Percentiles rank a stretch among this genome's conserved stretches.
phyloP scores from a whole-genome alignment of 2,113 vertebrate genomes.

The Siphamia tubifer region DNA sequence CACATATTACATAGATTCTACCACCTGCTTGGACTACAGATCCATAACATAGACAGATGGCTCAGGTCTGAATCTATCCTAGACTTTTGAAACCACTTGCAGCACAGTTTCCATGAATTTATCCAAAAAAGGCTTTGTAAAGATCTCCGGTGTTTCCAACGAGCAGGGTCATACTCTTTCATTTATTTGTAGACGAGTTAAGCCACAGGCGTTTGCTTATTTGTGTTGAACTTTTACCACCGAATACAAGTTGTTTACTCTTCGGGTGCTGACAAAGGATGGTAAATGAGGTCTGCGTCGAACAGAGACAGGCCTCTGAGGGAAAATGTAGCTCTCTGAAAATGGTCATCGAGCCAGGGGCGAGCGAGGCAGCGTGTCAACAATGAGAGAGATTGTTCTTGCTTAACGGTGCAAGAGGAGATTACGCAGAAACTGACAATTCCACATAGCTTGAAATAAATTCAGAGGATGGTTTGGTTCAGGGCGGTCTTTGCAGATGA shows the following conservation, averaged over 20 bases:
- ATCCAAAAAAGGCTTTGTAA: background rate
- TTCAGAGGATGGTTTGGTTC: background rate
- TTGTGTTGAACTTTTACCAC: background rate
- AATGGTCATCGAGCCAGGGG: constrained; percentile 5
- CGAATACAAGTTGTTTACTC: constrained; percentile 14
- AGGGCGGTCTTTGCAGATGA: background rate
- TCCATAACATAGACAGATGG: too few relatives aligned
- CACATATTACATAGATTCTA: too few relatives aligned
- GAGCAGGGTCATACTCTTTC: background rate
- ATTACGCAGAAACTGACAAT: background rate
- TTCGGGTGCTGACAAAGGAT: constrained; percentile 5
- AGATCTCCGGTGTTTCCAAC: background rate
- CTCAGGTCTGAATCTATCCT: too few relatives aligned
- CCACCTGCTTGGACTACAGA: too few relatives aligned
- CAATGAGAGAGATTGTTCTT: constrained; percentile 47
- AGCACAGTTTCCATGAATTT: background rate
- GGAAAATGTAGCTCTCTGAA: constrained; percentile 5
- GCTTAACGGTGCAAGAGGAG: constrained; percentile 3
- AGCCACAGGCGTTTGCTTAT: background rate
- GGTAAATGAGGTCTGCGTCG: constrained; percentile 10
- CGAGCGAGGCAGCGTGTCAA: background rate
- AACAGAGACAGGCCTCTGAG: background rate
- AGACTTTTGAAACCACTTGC: too few relatives aligned
- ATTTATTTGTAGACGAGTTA: background rate
- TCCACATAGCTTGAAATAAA: constrained; percentile 12